Evolutionary conservation across 1,140 invertebrate genomes (phyloP).

Genomic region (Heliothis virescens): DNA sequence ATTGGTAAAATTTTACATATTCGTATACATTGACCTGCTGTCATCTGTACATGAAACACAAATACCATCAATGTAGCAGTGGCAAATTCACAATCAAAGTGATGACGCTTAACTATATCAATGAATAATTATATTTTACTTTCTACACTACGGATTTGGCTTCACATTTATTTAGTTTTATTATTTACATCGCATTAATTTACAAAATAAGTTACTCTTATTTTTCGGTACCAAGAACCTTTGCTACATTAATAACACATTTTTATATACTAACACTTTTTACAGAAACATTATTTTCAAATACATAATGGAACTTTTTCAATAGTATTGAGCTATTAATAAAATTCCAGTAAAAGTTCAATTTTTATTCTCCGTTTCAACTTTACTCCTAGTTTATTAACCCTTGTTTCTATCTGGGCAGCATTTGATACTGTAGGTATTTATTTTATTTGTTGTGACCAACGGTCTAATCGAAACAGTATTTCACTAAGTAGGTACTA

Average conservation of each 20-base stretch:
- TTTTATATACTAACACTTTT: constrained; percentile 22
- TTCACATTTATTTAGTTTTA: constrained; percentile 37
- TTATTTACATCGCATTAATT: constrained; percentile 44
- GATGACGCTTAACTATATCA: constrained; percentile 41
- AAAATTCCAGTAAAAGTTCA: neutral
- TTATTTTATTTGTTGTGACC: neutral
- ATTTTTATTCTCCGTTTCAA: neutral
- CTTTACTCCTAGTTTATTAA: constrained; percentile 17
- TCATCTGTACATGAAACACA: no score
- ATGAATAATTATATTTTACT: constrained; percentile 49
- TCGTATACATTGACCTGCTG: no score
- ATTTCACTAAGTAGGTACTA: no score
- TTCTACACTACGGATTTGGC: constrained; percentile 42
- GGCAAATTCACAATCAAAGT: constrained; percentile 10
- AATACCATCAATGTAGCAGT: neutral
- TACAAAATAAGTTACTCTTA: constrained; percentile 55
- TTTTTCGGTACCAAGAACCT: constrained; percentile 33
- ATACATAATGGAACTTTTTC: constrained; percentile 18
- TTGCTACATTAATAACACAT: constrained; percentile 36
- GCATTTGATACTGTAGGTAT: no score
- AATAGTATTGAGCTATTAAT: neutral
- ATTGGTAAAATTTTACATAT: no score
- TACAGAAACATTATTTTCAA: constrained; percentile 25
- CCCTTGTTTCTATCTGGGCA: neutral
- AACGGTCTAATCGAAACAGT: no score